A percentile compares a stretch with the other conserved stretches of the same genome.
Evolutionary conservation across 1,140 invertebrate species (phyloP).

Genomic region (Drosophila repleta): DNA sequence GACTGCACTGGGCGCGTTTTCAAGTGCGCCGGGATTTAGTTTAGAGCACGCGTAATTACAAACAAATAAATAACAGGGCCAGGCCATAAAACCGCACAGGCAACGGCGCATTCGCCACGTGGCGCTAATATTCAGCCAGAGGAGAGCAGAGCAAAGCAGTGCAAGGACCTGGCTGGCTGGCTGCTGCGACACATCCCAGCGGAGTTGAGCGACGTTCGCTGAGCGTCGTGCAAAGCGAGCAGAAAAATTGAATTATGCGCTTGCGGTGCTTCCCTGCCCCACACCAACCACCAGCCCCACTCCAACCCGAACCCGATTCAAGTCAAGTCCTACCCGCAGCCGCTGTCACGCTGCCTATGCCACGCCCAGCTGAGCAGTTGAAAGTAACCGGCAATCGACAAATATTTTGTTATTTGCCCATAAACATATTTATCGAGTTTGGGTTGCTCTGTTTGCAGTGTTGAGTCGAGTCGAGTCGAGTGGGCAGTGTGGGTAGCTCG

Average conservation of each 20-base stretch:
- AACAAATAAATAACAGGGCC: slow-evolving; percentile 72
- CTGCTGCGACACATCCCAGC: slow-evolving; percentile 52
- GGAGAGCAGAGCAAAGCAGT: slow-evolving; percentile 13
- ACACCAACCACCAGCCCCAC: background rate
- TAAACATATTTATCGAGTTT: slow-evolving; percentile 83
- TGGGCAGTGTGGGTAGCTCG: background rate
- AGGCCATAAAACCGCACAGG: slow-evolving; percentile 58
- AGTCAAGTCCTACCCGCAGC: slow-evolving; percentile 31
- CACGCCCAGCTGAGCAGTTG: slow-evolving; percentile 15
- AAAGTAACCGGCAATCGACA: slow-evolving; percentile 70
- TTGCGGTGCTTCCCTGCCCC: slow-evolving; percentile 70
- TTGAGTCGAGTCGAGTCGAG: no score
- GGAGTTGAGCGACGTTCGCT: slow-evolving; percentile 70
- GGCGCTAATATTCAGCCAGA: slow-evolving; percentile 71
- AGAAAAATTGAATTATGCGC: slow-evolving; percentile 84
- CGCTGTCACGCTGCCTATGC: background rate
- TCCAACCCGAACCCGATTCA: slow-evolving; percentile 26
- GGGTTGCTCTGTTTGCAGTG: slow-evolving; percentile 41
- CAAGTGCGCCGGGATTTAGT: slow-evolving; percentile 76
- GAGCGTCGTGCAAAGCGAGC: slow-evolving; percentile 80
- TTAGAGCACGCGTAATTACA: slow-evolving; percentile 79
- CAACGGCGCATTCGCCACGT: slow-evolving; percentile 54
- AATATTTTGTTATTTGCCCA: slow-evolving; percentile 82
- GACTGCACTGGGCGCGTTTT: slow-evolving; percentile 45
- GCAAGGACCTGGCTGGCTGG: slow-evolving; percentile 2